Percentiles rank a stretch among this genome's conserved stretches.
Evolutionary conservation across 2,888 invertebrate species (phyloP).

Genomic region (Chesias legatella): DNA sequence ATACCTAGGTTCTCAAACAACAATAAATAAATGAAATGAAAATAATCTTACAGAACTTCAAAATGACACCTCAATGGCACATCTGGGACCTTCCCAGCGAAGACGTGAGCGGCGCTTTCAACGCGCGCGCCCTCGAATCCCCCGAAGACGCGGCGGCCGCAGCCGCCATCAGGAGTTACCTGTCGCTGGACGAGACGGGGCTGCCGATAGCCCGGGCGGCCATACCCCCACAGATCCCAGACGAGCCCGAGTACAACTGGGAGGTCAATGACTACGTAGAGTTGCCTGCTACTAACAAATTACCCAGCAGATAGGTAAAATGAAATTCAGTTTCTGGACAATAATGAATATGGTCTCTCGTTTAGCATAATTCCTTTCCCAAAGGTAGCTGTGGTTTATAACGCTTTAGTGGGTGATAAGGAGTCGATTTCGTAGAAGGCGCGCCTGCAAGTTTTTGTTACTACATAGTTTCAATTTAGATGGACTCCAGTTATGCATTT

Average conservation of each 20-base stretch:
- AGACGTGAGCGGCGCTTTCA: conserved; percentile 82
- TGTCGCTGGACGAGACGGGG: conserved; percentile 81
- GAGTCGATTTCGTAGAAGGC: no score
- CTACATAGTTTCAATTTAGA: no score
- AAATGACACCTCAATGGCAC: conserved; percentile 78
- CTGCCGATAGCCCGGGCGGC: conserved; percentile 81
- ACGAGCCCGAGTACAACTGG: conserved; percentile 82
- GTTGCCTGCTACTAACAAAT: conserved; percentile 13
- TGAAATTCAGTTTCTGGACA: not conserved
- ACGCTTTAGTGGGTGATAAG: no score
- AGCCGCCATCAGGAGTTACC: conserved; percentile 79
- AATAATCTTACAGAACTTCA: conserved; percentile 78
- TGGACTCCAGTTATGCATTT: no score
- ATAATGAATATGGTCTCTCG: not conserved
- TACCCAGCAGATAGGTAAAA: not conserved
- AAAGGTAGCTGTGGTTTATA: no score
- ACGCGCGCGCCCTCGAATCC: conserved; percentile 74
- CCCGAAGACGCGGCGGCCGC: conserved; percentile 75
- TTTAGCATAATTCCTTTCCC: no score
- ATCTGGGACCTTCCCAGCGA: conserved; percentile 74
- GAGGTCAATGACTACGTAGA: conserved; percentile 85
- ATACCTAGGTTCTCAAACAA: no score
- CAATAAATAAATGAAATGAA: no score
- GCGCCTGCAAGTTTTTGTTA: no score
- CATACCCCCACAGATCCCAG: conserved; percentile 69